Conservation (phyloP, 2,888 invertebrate genomes). For the Himalopsyche tibetana region DNA sequence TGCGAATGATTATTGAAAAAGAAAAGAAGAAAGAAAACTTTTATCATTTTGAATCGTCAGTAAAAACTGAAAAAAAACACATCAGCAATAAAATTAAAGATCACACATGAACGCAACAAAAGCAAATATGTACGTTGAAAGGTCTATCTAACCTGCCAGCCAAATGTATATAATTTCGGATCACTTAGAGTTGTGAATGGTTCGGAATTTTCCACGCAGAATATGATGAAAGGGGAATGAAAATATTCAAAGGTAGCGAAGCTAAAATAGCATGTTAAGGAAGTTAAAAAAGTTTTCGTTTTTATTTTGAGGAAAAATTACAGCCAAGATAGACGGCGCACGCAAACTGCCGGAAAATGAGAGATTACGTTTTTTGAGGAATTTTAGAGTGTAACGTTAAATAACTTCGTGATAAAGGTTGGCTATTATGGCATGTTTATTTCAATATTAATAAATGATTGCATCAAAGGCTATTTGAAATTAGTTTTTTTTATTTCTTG, state of each 20-base stretch:
- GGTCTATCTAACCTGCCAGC: constrained; percentile 26
- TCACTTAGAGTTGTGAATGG: constrained; percentile 59
- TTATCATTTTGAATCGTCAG: not conserved
- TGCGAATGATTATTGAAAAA: too few relatives aligned
- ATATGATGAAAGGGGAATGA: constrained; percentile 53
- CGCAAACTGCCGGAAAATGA: constrained; percentile 44
- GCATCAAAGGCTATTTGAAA: too few relatives aligned
- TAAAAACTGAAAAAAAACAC: constrained; percentile 14
- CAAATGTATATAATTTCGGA: constrained; percentile 59
- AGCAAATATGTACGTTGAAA: constrained; percentile 31
- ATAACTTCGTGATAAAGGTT: not conserved
- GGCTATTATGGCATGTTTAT: too few relatives aligned
- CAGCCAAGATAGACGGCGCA: constrained; percentile 14
- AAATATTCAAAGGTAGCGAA: constrained; percentile 45
- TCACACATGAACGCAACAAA: constrained; percentile 45
- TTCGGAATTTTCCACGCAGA: constrained; percentile 48
- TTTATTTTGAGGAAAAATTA: constrained; percentile 26
- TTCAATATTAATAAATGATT: too few relatives aligned
- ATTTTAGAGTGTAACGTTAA: constrained; percentile 6
- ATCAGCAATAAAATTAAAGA: constrained; percentile 47
- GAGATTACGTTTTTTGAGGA: constrained; percentile 24
- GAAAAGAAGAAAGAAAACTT: too few relatives aligned
- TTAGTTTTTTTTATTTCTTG: too few relatives aligned
- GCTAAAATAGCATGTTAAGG: constrained; percentile 55
- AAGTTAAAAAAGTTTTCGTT: constrained; percentile 43